Evolutionary conservation across 1,140 invertebrate species (phyloP).

Genomic region (Cotesia chilonis): DNA sequence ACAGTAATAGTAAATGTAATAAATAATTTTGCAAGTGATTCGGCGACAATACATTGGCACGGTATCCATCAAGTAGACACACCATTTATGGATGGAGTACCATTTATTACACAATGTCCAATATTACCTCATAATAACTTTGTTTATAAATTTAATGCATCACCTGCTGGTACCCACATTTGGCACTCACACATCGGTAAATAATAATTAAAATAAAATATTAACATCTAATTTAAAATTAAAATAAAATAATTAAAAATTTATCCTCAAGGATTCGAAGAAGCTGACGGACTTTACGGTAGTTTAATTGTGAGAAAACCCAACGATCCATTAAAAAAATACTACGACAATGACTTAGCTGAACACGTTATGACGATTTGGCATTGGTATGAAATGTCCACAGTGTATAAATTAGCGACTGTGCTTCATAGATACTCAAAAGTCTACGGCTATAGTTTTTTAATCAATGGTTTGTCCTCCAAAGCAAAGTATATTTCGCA

Average conservation of each 20-base stretch:
- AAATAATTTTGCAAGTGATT: slow-evolving; percentile 45
- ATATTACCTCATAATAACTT: slow-evolving; percentile 44
- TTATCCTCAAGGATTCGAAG: slow-evolving; percentile 58
- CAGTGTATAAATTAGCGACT: slow-evolving; percentile 41
- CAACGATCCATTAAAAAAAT: slow-evolving; percentile 52
- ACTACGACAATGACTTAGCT: slow-evolving; percentile 67
- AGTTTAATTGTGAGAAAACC: slow-evolving; percentile 63
- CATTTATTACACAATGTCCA: slow-evolving; percentile 49
- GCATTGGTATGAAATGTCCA: slow-evolving; percentile 64
- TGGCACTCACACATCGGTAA: slow-evolving; percentile 51
- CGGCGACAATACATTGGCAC: slow-evolving; percentile 55
- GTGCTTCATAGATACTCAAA: slow-evolving; percentile 33
- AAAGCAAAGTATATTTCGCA: slow-evolving; percentile 43
- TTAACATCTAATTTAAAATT: too few species aligned
- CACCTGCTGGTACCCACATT: slow-evolving; percentile 47
- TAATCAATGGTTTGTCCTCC: slow-evolving; percentile 38
- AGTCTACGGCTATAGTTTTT: slow-evolving; percentile 36
- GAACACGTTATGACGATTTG: slow-evolving; percentile 65
- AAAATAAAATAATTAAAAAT: slow-evolving; percentile 10
- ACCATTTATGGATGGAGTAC: slow-evolving; percentile 68
- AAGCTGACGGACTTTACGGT: slow-evolving; percentile 67
- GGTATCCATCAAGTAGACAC: slow-evolving; percentile 46
- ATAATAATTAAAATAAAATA: neutral
- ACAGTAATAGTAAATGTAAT: slow-evolving; percentile 47
- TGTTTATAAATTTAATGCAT: slow-evolving; percentile 43